Evolutionary conservation across 2,113 vertebrate genomes (phyloP).

Genomic region (Callopanchax toddi): DNA sequence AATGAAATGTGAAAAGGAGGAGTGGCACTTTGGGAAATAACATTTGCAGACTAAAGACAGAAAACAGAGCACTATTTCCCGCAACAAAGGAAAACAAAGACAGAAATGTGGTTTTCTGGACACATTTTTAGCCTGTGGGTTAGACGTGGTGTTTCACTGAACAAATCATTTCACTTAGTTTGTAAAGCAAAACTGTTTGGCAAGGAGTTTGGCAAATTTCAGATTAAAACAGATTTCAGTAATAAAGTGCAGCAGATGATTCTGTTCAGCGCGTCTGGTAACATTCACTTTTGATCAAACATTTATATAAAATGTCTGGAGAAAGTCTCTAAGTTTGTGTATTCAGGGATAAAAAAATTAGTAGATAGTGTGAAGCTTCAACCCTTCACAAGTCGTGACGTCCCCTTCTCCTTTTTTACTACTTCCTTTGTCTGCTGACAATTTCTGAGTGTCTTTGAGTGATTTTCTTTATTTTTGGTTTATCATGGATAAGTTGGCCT

Average conservation of each 20-base stretch:
- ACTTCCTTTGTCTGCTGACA: slow-evolving; percentile 29
- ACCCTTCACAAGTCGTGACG: background rate
- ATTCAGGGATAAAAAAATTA: background rate
- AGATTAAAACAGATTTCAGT: slow-evolving; percentile 37
- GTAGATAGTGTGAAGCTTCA: background rate
- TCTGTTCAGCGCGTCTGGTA: slow-evolving; percentile 33
- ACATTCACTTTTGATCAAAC: slow-evolving; percentile 17
- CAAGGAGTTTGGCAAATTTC: slow-evolving; percentile 19
- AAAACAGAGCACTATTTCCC: slow-evolving; percentile 22
- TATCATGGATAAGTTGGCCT: slow-evolving; percentile 63
- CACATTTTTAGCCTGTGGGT: slow-evolving; percentile 17
- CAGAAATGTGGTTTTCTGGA: slow-evolving; percentile 38
- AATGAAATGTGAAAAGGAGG: slow-evolving; percentile 55
- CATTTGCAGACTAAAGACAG: slow-evolving; percentile 45
- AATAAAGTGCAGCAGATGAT: slow-evolving; percentile 20
- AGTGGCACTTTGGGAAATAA: slow-evolving; percentile 56
- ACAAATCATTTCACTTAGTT: slow-evolving; percentile 19
- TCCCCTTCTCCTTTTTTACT: background rate
- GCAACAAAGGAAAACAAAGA: slow-evolving; percentile 3
- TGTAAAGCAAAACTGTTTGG: slow-evolving; percentile 23
- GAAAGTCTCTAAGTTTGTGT: slow-evolving; percentile 8
- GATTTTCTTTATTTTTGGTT: slow-evolving; percentile 22
- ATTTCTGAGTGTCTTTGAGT: slow-evolving; percentile 45
- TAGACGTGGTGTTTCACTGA: slow-evolving; percentile 21
- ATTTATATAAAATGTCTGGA: slow-evolving; percentile 25